Conservation (phyloP, 2,888 invertebrate genomes). For the Dasypogon diadema region DNA sequence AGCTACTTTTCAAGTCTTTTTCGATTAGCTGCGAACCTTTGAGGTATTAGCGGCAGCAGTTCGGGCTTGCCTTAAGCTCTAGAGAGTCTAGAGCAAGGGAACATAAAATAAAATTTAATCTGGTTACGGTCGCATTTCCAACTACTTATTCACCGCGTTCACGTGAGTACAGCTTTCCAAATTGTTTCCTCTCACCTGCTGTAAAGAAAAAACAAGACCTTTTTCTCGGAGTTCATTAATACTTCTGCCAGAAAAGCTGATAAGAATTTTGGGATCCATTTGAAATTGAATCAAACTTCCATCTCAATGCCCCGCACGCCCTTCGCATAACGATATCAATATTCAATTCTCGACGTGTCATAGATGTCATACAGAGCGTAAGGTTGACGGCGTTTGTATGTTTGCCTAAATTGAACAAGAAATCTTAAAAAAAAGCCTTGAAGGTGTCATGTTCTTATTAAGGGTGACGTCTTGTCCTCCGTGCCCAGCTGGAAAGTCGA, state of each 20-base stretch:
- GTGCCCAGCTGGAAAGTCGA: neutral
- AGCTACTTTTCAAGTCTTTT: neutral
- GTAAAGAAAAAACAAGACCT: neutral
- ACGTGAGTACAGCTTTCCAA: slow-evolving; percentile 11
- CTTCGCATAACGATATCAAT: slow-evolving; percentile 17
- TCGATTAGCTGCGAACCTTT: neutral
- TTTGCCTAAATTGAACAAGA: slow-evolving; percentile 23
- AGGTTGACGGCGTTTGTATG: neutral
- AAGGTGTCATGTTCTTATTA: slow-evolving; percentile 44
- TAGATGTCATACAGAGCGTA: neutral
- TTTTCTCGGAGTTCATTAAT: neutral
- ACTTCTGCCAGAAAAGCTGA: neutral
- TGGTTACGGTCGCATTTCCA: slow-evolving; percentile 9
- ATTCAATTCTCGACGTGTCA: neutral
- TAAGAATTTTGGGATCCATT: neutral
- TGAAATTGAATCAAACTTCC: neutral
- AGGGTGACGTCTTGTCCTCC: slow-evolving; percentile 25
- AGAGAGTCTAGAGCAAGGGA: neutral
- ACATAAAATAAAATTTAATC: slow-evolving; percentile 21
- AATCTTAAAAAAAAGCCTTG: slow-evolving; percentile 19
- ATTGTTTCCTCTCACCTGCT: slow-evolving; percentile 30
- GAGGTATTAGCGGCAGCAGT: too few species aligned
- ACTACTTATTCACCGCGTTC: neutral
- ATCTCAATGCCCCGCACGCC: neutral
- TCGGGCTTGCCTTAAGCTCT: neutral